Conservation (phyloP, 2,888 invertebrate genomes). For the Lissonota sp. region DNA sequence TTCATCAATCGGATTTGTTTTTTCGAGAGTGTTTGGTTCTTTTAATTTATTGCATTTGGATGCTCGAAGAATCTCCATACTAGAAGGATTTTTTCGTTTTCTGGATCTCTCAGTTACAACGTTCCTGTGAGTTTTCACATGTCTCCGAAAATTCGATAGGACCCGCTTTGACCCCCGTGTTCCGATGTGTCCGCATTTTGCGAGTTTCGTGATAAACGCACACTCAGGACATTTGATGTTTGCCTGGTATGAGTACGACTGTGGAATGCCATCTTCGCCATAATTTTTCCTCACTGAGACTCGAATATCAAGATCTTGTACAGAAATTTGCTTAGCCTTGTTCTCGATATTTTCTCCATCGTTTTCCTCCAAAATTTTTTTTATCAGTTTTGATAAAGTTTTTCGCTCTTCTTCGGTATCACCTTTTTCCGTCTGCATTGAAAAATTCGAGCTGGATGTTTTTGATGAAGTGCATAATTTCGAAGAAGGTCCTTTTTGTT, state of each 20-base stretch:
- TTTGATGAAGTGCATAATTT: slow-evolving; percentile 17
- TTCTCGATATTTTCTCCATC: slow-evolving; percentile 4
- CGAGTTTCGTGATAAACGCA: slow-evolving; percentile 17
- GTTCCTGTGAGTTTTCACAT: slow-evolving; percentile 12
- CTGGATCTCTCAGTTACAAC: no score
- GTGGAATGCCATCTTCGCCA: slow-evolving; percentile 25
- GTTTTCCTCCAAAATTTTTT: slow-evolving; percentile 10
- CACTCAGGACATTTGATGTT: slow-evolving; percentile 41
- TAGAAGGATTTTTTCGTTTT: slow-evolving; percentile 26
- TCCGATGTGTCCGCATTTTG: slow-evolving; percentile 25
- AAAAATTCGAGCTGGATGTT: slow-evolving; percentile 21
- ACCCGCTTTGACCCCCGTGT: slow-evolving; percentile 28
- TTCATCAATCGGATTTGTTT: no score
- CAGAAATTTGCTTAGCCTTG: slow-evolving; percentile 9
- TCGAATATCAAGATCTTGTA: slow-evolving; percentile 29
- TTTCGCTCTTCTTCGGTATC: slow-evolving; percentile 36
- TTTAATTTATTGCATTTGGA: no score
- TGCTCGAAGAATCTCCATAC: no score
- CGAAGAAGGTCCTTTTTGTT: slow-evolving; percentile 16
- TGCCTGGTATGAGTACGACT: slow-evolving; percentile 42
- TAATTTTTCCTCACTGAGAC: slow-evolving; percentile 43
- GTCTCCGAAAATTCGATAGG: slow-evolving; percentile 21
- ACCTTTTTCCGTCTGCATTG: neutral
- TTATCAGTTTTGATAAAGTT: slow-evolving; percentile 8
- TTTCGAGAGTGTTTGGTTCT: no score